Evolutionary conservation across 2,888 invertebrate genomes (phyloP).

Genomic region (Piscicola geometra): DNA sequence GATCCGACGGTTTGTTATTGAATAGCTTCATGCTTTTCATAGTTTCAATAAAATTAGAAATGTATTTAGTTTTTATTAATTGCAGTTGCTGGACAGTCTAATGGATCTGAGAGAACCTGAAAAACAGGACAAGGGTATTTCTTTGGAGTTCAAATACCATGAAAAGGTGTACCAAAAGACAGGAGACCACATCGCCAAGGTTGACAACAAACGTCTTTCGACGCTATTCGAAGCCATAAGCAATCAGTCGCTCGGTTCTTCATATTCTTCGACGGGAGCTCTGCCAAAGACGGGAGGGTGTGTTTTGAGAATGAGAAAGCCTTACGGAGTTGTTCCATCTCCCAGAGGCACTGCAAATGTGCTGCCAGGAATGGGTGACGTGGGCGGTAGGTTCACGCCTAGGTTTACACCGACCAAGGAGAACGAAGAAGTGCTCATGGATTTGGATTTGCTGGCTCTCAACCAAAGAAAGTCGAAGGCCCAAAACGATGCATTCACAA

Average conservation of each 20-base stretch:
- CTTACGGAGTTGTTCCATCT: not conserved
- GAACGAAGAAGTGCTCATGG: not conserved
- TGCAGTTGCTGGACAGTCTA: not conserved
- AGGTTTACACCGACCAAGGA: not conserved
- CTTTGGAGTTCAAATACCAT: conserved; percentile 4
- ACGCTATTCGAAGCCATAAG: no score
- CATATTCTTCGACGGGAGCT: no score
- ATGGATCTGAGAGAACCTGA: not conserved
- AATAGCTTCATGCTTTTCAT: no score
- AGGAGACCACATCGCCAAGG: not conserved
- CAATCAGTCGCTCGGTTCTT: no score
- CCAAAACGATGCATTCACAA: not conserved
- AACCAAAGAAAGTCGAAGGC: not conserved
- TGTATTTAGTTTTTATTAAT: no score
- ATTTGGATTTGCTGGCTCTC: not conserved
- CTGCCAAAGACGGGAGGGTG: not conserved
- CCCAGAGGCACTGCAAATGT: no score
- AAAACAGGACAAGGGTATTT: not conserved
- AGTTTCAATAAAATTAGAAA: no score
- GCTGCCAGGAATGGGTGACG: no score
- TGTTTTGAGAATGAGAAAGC: not conserved
- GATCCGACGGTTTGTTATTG: no score
- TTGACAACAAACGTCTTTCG: no score
- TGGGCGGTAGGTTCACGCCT: no score
- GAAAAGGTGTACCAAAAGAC: not conserved